Evolutionary conservation across 2,888 invertebrate genomes (phyloP), one percentile per base, ranked within the genome.

Genomic region (Oconnorella tubifera): DNA sequence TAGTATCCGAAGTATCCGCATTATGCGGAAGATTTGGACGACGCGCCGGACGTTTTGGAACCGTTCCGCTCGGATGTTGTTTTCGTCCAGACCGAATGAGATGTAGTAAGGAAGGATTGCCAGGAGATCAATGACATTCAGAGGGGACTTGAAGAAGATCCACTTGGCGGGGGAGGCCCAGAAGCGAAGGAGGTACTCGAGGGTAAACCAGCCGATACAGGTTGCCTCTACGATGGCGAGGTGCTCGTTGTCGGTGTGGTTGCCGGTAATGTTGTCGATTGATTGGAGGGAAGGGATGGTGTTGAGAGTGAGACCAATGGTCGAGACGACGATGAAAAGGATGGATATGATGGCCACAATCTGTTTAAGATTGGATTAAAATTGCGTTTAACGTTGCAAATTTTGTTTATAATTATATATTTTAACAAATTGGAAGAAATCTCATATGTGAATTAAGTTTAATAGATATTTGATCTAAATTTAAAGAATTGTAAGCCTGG

Each of bases 51-150:
- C 96, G 85, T 97, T 96, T 88, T 97, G 83, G 74, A 83, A 83
- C 70, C 81, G 81, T 63, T 78, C 80, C 19, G 74, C 74, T 97
- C 89, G 78, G 67, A 78, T 76, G 86, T 93, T 94, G 86, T 96
- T 95, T 87, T 96, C 96, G 84, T 94, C 89, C 78, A 98, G 88
- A 86, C 96, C 95, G 78, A 97, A 87, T 77, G 95, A 95, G 82
- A 98, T 92, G 87, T 92, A 98, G 87, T 96, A 98, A 79, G 98
- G 97, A 86, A 98, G 86, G 85, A 98, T 97, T 84, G 97, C 97
- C 86, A 98, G 86, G 82, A 98, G 87, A 87, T 98, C 97, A 85
- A 98, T 98, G 80, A 97, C 89, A 85, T 98, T 98, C 82, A 98
- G 89, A 85, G 94, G 94, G 82, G 96, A 95, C 85, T 97, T 97